A percentile compares a stretch with the other conserved stretches of the same genome.
These are phyloP conservation scores for Sinocyclocheilus anshuiensis DNA, from an alignment of 2,113 vertebrate genomes.

Conservation along the genomic window DNA sequence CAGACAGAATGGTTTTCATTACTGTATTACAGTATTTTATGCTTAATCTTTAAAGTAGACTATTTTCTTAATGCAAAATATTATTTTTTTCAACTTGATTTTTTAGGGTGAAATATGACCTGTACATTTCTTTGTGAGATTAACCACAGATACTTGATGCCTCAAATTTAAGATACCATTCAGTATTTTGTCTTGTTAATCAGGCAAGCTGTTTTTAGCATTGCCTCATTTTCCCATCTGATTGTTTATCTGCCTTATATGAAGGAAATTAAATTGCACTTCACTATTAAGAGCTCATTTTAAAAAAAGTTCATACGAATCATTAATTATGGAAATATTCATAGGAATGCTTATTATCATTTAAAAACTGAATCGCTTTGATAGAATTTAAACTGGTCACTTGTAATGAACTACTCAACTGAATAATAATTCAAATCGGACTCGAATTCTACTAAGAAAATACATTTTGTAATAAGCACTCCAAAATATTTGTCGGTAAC, in stretches of 20 bases:
- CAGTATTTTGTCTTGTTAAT: conserved; percentile 81
- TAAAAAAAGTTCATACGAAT: too few relatives aligned
- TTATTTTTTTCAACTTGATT: neutral
- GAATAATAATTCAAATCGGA: neutral
- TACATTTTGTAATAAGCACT: conserved; percentile 30
- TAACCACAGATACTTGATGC: conserved; percentile 81
- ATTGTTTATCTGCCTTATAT: conserved; percentile 96
- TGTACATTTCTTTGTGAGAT: conserved; percentile 26
- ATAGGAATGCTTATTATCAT: conserved; percentile 17
- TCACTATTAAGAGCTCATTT: conserved; percentile 22
- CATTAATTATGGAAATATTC: neutral
- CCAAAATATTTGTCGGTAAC: conserved; percentile 12
- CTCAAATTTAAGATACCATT: conserved; percentile 86
- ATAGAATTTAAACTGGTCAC: neutral
- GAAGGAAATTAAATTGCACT: conserved; percentile 67
- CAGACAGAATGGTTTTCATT: neutral
- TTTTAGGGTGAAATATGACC: neutral
- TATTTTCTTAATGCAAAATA: neutral
- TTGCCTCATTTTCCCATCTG: conserved; percentile 81
- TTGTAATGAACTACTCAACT: neutral
- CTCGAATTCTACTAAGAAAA: neutral
- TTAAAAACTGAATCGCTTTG: neutral
- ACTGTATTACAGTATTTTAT: neutral
- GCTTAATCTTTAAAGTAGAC: neutral
- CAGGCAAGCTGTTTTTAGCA: conserved; percentile 75